These are phyloP conservation scores for Delphinus delphis DNA, from an alignment of 2,113 vertebrate genomes.

Conservation along the genomic window DNA sequence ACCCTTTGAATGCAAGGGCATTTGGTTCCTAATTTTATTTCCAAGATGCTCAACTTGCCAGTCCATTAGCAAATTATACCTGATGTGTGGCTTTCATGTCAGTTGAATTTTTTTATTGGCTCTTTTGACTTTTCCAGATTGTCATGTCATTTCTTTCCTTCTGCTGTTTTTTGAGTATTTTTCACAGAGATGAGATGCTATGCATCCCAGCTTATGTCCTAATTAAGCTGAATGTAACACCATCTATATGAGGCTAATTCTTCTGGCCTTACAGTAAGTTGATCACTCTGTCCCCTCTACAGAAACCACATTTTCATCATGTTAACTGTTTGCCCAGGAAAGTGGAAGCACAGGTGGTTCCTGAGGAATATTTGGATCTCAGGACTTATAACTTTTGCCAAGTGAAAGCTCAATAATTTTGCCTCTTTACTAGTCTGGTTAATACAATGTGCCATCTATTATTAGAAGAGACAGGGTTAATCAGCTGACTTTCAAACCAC, in stretches of 20 bases:
- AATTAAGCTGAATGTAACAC: conserved; percentile 55
- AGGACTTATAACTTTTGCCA: conserved; percentile 12
- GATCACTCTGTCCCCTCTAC: conserved; percentile 46
- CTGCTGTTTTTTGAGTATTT: conserved; percentile 19
- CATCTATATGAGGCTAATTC: conserved; percentile 23
- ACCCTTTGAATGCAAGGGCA: conserved; percentile 35
- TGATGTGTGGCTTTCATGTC: background rate
- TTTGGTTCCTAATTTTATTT: conserved; percentile 54
- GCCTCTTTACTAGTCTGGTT: conserved; percentile 1
- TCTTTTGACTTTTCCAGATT: conserved; percentile 32
- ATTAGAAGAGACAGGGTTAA: conserved; percentile 12
- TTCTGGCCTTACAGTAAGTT: conserved; percentile 67
- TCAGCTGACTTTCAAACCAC: background rate
- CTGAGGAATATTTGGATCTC: conserved; percentile 45
- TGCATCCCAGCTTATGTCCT: conserved; percentile 40
- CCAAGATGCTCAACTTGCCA: conserved; percentile 17
- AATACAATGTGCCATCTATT: background rate
- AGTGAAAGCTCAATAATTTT: conserved; percentile 43
- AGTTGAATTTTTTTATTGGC: conserved; percentile 4
- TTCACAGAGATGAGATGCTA: conserved; percentile 38
- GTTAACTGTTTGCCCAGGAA: background rate
- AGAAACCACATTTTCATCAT: conserved; percentile 56
- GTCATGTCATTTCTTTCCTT: background rate
- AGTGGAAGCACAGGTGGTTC: conserved; percentile 41
- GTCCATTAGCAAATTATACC: conserved; percentile 53